A percentile compares a stretch with the other conserved stretches of the same genome.
Conservation (phyloP, 2,113 vertebrate species). For the Channa argus region DNA sequence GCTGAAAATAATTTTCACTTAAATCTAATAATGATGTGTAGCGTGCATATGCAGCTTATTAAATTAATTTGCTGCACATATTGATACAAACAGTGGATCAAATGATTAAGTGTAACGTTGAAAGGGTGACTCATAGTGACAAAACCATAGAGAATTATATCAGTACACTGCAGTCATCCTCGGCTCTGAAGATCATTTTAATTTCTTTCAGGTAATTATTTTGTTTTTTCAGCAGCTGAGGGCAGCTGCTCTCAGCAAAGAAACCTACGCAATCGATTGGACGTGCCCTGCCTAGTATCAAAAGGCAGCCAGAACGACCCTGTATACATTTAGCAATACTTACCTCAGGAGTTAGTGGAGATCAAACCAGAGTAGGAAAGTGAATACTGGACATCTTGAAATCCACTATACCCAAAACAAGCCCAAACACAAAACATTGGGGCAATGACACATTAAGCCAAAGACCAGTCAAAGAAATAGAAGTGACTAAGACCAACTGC, state of each 20-base stretch:
- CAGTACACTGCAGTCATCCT: background rate
- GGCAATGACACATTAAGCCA: too few species aligned
- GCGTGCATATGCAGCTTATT: constrained; percentile 4
- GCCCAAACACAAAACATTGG: too few species aligned
- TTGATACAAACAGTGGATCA: constrained; percentile 1
- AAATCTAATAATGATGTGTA: background rate
- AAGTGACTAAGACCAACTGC: too few species aligned
- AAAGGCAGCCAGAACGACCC: background rate
- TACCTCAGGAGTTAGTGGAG: background rate
- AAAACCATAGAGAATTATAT: background rate
- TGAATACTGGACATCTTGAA: background rate
- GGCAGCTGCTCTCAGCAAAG: background rate
- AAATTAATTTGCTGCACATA: constrained; percentile 8
- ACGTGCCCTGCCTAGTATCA: background rate
- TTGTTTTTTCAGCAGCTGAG: background rate
- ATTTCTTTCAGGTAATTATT: background rate
- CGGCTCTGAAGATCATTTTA: background rate
- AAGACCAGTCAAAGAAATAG: too few species aligned
- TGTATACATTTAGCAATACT: background rate
- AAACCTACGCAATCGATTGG: too few species aligned
- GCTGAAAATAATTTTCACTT: constrained; percentile 1
- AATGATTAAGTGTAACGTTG: constrained; percentile 5
- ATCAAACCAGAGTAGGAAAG: background rate
- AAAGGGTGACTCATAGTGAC: background rate
- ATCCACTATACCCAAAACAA: too few species aligned